Base-by-base conservation (phyloP, 2,113 vertebrate species). In the Elachura formosa region DNA sequence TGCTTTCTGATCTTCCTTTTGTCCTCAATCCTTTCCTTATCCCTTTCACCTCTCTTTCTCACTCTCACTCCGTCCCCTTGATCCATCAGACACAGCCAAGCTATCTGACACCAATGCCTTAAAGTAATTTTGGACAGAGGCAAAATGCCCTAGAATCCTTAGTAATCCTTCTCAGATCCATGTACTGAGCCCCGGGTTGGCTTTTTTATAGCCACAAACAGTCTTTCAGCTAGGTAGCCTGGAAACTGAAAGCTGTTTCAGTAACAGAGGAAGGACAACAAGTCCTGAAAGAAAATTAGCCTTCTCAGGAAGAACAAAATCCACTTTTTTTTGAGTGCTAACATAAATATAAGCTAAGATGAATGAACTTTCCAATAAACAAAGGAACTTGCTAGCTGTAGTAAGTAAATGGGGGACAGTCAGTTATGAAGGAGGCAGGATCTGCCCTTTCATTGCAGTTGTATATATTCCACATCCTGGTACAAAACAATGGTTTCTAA, bases 51-150 rank as follows among this genome's bases (percentile, higher is more conserved):
- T 97, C 96, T 97, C 95, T 96, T 89, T 92, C 93, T 97, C 91
- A 91, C 94, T 93, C 94, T 97, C 91, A 94, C 94, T 95, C 96
- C 21, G 89, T 96, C 94, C 95, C 92, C 97, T 97, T 98, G 97
- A 98, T 98, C 97, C 98, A 96, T 93, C 96, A 96, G 94, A 97
- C 90, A 92, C 84, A 97, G 95, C 89, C 96, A 93, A 93, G 95
- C 92, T 94, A 94, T 96, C 97, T 97, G 96, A 96, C 93, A 96
- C 87, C 96, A 97, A 87, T 96, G 95, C 96, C 95, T 98, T 97
- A 97, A 98, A 97, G 97, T 98, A 97, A 98, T 98, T 98, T 98
- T 96, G 97, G 97, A 97, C 97, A 97, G 97, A 98, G 96, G 97
- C 95, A 97, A 97, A 98, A 97, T 97, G 96, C 97, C 94, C 92